phyloP scores from a whole-genome alignment of 2,113 vertebrate genomes.

The Poeciliopsis retropinna region DNA sequence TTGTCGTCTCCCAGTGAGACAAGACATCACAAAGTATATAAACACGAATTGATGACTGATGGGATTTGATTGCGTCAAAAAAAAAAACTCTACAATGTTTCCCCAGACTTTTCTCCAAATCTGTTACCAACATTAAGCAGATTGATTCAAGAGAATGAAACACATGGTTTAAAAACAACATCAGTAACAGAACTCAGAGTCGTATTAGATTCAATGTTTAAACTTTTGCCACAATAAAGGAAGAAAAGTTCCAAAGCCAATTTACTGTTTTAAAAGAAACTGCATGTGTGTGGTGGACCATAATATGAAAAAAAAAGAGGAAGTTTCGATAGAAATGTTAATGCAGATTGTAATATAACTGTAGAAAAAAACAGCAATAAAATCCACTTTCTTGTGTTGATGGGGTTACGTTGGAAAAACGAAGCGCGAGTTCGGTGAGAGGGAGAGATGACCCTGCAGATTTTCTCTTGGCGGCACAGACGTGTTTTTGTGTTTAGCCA shows the following conservation, averaged over 20 bases:
- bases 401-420: background rate
- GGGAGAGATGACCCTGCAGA: too few species aligned
- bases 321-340: background rate
- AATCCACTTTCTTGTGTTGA: background rate
- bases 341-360: background rate
- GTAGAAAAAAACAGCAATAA: background rate
- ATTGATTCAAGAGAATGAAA: background rate
- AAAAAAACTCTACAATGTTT: background rate
- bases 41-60: background rate
- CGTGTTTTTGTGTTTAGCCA: too few species aligned
- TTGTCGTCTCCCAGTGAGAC: background rate
- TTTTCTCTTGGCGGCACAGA: too few species aligned
- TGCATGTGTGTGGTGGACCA: too few species aligned
- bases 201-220: too few species aligned
- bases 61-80: background rate
- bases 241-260: too few species aligned
- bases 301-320: background rate
- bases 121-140: background rate
- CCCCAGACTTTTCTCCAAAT: background rate
- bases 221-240: too few species aligned
- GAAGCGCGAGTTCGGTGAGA: background rate
- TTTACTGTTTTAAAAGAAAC: too few species aligned
- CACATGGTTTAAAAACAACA: too few species aligned
- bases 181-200: background rate
- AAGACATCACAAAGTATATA: background rate